Evolutionary conservation across 2,797 vertebrate genomes (phyloP), one percentile per base, ranked within the genome.

Genomic region (Cirrhinus molitorella): DNA sequence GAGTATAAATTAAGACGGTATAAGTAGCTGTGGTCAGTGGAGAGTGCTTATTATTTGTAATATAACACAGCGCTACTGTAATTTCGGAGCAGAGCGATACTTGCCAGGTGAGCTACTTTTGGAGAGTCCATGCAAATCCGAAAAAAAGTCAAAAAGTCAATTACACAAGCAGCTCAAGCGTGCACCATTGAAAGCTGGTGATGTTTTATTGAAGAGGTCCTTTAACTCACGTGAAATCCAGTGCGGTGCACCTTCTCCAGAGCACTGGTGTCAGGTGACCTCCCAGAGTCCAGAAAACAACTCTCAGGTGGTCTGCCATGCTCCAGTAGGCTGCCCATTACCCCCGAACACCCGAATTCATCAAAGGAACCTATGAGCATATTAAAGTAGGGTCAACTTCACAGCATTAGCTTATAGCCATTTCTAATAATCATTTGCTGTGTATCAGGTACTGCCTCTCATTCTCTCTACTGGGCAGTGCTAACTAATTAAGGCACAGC

Each of bases 181-280:
- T 95, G 94, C 92, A 93, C 94, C 93, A 93, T 93, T 95, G 91
- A 95, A 95, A 95, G 93, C 93, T 93, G 94, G 92, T 93, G 94
- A 95, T 95, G 94, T 95, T 95, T 95, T 95, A 95, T 95, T 95
- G 94, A 95, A 94, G 94, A 95, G 94, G 90, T 92, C 92, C 92
- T 94, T 94, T 95, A 94, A 94, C 94, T 95, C 94, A 94, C 93
- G 93, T 93, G 93, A 92, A 91, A 91, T 92, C 91, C 85, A 88
- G 92, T 89, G 92, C 91, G 75, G 89, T 90, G 93, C 92, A 92
- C 93, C 92, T 94, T 93, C 93, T 91, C 89, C 88, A 90, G 91
- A 94, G 92, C 90, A 88, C 61, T 72, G 92, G 94, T 94, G 93
- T 95, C 94, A 94, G 93, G 91, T 95, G 93, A 95, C 94, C 87